Conservation (phyloP, 2,797 vertebrate genomes). For the Urophycis tenuis region DNA sequence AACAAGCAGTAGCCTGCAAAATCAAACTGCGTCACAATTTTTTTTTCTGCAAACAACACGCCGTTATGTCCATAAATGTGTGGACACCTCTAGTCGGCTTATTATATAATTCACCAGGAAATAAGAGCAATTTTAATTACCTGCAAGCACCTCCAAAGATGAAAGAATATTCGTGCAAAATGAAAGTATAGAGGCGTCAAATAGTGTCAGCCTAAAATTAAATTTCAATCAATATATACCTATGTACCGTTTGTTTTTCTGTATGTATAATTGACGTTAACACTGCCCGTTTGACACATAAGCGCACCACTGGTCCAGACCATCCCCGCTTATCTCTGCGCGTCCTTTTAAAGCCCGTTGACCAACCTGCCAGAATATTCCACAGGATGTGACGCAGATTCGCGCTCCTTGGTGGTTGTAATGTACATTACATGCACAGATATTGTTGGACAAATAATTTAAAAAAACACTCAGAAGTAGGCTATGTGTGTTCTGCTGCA, state of each 20-base stretch:
- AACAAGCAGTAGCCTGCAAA: not conserved
- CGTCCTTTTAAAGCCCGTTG: slow-evolving; percentile 58
- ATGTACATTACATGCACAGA: no score
- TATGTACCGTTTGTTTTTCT: not conserved
- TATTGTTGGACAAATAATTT: not conserved
- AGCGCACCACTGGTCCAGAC: not conserved
- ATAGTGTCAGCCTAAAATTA: not conserved
- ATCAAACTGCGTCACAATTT: not conserved
- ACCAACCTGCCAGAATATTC: slow-evolving; percentile 64
- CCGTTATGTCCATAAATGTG: not conserved
- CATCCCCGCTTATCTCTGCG: slow-evolving; percentile 18
- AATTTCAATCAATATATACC: not conserved
- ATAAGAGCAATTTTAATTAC: slow-evolving; percentile 39
- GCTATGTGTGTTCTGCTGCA: not conserved
- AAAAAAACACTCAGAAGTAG: not conserved
- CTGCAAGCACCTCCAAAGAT: slow-evolving; percentile 44
- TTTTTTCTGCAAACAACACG: not conserved
- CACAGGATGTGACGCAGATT: slow-evolving; percentile 66
- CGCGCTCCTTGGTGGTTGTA: not conserved
- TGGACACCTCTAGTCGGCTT: not conserved
- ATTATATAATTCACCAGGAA: not conserved
- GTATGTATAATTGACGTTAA: not conserved
- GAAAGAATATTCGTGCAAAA: slow-evolving; percentile 13
- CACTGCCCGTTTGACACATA: not conserved
- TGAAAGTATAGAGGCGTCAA: slow-evolving; percentile 19